Conservation (phyloP, 2,888 invertebrate genomes). For the Lypha dubia region DNA sequence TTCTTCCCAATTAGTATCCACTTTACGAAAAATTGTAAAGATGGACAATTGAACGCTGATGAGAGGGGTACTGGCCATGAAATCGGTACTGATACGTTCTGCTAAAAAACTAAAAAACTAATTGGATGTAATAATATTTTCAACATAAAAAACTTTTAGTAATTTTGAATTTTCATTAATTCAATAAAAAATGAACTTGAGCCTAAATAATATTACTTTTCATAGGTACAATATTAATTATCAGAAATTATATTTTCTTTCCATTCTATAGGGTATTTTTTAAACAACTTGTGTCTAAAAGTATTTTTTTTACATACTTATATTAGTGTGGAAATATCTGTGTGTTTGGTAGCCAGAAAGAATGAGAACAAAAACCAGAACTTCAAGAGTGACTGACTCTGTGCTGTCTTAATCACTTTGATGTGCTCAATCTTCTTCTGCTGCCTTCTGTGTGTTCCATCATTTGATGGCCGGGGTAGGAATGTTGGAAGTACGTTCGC, state of each 20-base stretch:
- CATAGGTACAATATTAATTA: too few species aligned
- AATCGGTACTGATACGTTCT: too few species aligned
- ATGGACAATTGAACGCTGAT: too few species aligned
- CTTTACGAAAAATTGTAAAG: too few species aligned
- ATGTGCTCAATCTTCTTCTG: constrained; percentile 6
- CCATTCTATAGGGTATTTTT: background rate
- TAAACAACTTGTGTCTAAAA: background rate
- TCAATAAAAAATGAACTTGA: too few species aligned
- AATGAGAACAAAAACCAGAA: constrained; percentile 37
- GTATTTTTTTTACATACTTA: background rate
- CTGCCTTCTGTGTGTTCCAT: constrained; percentile 9
- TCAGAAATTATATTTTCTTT: background rate
- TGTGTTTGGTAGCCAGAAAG: constrained; percentile 16
- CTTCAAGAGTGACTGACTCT: constrained; percentile 15
- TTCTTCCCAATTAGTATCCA: too few species aligned
- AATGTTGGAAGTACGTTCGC: background rate
- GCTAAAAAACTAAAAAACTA: too few species aligned
- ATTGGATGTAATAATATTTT: too few species aligned
- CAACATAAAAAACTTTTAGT: too few species aligned
- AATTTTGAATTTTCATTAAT: too few species aligned
- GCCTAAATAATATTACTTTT: too few species aligned
- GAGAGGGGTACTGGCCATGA: too few species aligned
- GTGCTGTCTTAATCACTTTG: constrained; percentile 20
- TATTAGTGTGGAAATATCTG: background rate
- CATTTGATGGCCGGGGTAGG: background rate